These are phyloP conservation scores for Arenaria interpres DNA, from an alignment of 2,113 vertebrate genomes.

Conservation along the genomic window DNA sequence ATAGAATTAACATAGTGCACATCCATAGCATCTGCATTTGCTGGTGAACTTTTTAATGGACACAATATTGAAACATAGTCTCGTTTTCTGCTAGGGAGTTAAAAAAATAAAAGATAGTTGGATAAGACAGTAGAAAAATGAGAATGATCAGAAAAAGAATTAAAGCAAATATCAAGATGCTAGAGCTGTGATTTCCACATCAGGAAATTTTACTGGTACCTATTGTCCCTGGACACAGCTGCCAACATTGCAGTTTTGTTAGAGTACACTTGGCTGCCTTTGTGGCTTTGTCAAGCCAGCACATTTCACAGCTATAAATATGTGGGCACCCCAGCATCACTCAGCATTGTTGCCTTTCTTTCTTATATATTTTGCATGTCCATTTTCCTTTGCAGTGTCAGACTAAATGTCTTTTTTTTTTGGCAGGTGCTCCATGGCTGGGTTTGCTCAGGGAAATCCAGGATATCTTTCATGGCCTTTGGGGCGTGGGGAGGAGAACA, in stretches of 20 bases:
- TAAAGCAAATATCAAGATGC: background rate
- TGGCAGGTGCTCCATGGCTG: background rate
- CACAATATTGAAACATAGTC: background rate
- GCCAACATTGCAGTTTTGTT: conserved; percentile 7
- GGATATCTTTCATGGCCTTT: background rate
- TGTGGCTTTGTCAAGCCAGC: conserved; percentile 11
- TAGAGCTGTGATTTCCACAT: background rate
- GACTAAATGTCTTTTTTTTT: background rate
- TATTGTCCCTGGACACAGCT: background rate
- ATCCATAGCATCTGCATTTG: background rate
- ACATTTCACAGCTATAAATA: conserved; percentile 32
- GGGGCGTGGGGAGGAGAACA: accelerated
- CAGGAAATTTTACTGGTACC: background rate
- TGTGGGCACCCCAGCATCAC: background rate
- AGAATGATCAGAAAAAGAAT: background rate
- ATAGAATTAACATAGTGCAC: background rate
- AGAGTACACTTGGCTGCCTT: background rate
- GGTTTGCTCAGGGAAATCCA: background rate
- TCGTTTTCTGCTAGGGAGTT: background rate
- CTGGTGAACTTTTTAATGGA: background rate
- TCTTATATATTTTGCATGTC: background rate
- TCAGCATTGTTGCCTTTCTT: background rate
- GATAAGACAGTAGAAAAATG: background rate
- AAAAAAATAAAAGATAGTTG: background rate
- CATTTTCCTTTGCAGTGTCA: background rate